Evolutionary conservation across 1,140 invertebrate genomes (phyloP).

Genomic region (Lepidurus apus): DNA sequence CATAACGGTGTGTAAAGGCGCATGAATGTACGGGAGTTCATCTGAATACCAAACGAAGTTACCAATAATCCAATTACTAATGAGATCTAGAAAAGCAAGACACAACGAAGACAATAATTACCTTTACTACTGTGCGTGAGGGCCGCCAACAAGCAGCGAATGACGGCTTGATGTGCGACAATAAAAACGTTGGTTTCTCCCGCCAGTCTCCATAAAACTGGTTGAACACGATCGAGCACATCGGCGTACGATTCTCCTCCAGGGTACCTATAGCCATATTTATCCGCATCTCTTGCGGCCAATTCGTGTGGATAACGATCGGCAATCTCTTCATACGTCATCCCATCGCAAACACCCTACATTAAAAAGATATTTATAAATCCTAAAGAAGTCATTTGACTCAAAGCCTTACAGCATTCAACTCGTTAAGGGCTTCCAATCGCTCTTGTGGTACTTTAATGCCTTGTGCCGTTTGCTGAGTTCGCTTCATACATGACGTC

Average conservation of each 20-base stretch:
- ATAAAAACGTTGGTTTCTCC: slow-evolving; percentile 78
- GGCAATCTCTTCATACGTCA: slow-evolving; percentile 91
- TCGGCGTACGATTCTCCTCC: slow-evolving; percentile 87
- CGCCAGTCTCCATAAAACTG: slow-evolving; percentile 72
- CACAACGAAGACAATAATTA: slow-evolving; percentile 41
- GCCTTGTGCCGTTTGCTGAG: slow-evolving; percentile 74
- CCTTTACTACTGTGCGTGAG: slow-evolving; percentile 76
- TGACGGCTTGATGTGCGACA: slow-evolving; percentile 83
- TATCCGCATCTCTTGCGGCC: slow-evolving; percentile 82
- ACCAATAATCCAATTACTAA: neutral
- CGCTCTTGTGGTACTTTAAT: slow-evolving; percentile 75
- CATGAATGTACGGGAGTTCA: slow-evolving; percentile 83
- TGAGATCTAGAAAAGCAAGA: no score
- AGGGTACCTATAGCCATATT: slow-evolving; percentile 85
- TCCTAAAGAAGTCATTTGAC: neutral
- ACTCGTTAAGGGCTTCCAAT: slow-evolving; percentile 75
- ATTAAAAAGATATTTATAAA: slow-evolving; percentile 37
- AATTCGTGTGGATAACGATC: slow-evolving; percentile 84
- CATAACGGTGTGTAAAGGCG: slow-evolving; percentile 86
- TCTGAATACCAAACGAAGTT: slow-evolving; percentile 46
- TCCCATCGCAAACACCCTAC: slow-evolving; percentile 83
- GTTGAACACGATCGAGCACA: slow-evolving; percentile 73
- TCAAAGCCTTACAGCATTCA: slow-evolving; percentile 64
- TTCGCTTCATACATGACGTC: slow-evolving; percentile 78
- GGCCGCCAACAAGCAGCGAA: slow-evolving; percentile 84